Base-by-base conservation (phyloP, 1,140 invertebrate species). In the Drosophila serrata region DNA sequence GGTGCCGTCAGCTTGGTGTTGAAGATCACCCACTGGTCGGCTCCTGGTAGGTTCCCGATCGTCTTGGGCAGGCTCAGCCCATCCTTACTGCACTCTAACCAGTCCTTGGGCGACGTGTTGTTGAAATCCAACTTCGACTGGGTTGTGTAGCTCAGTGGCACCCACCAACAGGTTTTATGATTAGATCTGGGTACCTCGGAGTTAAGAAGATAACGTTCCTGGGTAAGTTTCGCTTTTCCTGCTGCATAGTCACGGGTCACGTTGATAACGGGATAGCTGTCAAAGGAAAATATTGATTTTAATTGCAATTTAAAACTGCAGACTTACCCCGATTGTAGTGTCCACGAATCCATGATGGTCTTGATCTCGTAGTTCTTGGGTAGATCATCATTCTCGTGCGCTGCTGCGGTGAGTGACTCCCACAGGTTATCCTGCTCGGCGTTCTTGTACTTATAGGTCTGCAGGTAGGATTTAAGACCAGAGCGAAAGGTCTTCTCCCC, bases 391-490 rank as follows among this genome's bases (percentile, higher is more conserved):
- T 88, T 82, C 48, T 93, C 80, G 15, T 93, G 92, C 9, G 94
- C 94, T 39, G 93, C 94, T 64, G 95, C 94, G 0, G 96, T 96
- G 33, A 98, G 92, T 17, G 95, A 94, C 8, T 92, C 75, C 97
- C 97, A 98, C 0, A 99, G 93, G 91, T 98, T 96, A 78, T 97
- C 95, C 92, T 98, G 97, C 43, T 95, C 95, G 0, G 97, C 97
- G 88, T 95, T 96, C 2, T 91, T 75, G 76, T 95, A 96, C 37
- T 94, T 93, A 65, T 95, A 94, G 53, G 94, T 94, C 22, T 93
- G 92, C 3, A 96, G 91, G 91, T 96, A 97, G 24, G 94, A 94
- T 40, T 90, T 75, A 11, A 98, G 93, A 19, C 97, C 97, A 13
- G 93, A 87, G 17, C 94, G 93, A 84, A 96, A 97, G 1, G 95